Conservation (phyloP, 2,113 vertebrate genomes). For the Stercorarius parasiticus region DNA sequence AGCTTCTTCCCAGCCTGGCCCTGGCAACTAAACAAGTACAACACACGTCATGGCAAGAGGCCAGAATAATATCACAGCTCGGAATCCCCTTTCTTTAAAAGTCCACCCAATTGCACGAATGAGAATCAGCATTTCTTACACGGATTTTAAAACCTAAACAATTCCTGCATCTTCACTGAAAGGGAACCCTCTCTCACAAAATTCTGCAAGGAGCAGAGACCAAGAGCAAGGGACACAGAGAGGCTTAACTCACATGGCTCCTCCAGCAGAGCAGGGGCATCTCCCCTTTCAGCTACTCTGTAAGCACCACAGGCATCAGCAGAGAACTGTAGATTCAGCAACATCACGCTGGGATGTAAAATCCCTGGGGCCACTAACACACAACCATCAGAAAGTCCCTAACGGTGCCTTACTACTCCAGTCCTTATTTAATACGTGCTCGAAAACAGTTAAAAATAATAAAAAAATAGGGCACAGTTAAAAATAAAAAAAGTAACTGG, state of each 20-base stretch:
- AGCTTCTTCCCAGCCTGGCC: constrained; percentile 24
- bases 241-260: not conserved
- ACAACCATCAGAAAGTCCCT: not conserved
- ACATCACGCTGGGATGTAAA: not conserved
- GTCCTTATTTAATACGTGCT: not conserved
- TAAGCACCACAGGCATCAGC: not conserved
- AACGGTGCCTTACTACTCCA: not conserved
- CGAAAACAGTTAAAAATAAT: accelerated
- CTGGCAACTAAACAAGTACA: not conserved
- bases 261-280: not conserved
- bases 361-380: not conserved
- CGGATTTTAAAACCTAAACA: constrained; percentile 28
- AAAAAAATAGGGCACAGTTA: not conserved
- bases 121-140: not conserved
- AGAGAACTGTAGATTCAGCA: not conserved
- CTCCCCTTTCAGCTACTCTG: not conserved
- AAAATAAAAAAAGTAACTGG: not conserved
- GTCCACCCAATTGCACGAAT: not conserved
- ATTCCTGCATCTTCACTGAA: constrained; percentile 4
- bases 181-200: not conserved
- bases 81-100: not conserved
- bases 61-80: constrained; percentile 19
- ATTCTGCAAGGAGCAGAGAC: not conserved
- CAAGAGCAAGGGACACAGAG: not conserved
- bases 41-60: not conserved